These are phyloP conservation scores for Nestor notabilis DNA, from an alignment of 2,113 vertebrate species.

Conservation along the genomic window DNA sequence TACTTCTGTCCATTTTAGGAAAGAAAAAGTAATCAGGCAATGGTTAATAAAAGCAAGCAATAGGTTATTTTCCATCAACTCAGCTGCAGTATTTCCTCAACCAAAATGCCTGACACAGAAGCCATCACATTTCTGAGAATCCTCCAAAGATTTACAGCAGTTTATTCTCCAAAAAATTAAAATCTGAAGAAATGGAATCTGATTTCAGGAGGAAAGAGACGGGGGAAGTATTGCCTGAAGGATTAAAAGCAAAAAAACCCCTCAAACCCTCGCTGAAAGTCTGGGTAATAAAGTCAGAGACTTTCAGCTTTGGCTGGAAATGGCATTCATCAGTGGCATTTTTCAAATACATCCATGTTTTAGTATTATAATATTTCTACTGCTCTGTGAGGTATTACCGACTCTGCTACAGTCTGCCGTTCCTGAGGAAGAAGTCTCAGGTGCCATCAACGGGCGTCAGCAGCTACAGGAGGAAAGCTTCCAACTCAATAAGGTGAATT, in stretches of 20 bases:
- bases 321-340: background rate
- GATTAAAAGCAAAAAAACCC: background rate
- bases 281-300: background rate
- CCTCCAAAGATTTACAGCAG: constrained; percentile 27
- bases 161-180: constrained; percentile 38
- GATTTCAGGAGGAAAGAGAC: background rate
- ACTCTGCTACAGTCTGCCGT: background rate
- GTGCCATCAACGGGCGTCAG: background rate
- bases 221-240: constrained; percentile 7
- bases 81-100: constrained; percentile 10
- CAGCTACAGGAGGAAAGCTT: background rate
- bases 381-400: background rate
- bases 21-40: background rate
- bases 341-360: background rate
- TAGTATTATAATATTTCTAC: constrained; percentile 24
- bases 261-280: background rate
- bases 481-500: background rate
- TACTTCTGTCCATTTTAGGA: background rate
- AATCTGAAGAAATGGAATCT: constrained; percentile 17
- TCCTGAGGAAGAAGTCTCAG: background rate
- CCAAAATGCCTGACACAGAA: constrained; percentile 44
- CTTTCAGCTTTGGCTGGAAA: background rate
- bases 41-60: constrained; percentile 16
- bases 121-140: constrained; percentile 29
- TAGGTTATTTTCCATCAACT: constrained; percentile 25